Evolutionary conservation across 2,113 vertebrate genomes (phyloP), one percentile per base, ranked within the genome.

Genomic region (Puntigrus tetrazona): DNA sequence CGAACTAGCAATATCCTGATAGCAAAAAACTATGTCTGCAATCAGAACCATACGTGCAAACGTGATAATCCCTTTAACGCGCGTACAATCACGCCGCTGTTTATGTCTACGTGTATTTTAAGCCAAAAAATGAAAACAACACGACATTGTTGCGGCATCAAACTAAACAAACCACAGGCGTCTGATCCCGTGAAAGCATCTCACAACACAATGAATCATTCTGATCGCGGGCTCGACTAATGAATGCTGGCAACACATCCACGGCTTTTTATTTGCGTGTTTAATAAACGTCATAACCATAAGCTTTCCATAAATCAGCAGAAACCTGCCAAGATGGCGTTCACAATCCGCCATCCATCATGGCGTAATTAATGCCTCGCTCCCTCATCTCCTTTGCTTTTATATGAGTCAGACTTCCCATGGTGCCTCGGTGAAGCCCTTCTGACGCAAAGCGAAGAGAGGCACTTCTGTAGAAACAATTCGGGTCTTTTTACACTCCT

Each of bases 241-340:
- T 72, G 69, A 73, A 27, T 43, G 38, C 69, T 73, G 38, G 69
- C n/a, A 73, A 73, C 38, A 73, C 38, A 25, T 73, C 11, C 5
- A 27, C 11, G 1, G 9, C 38, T 29, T 75, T 75, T 50, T 29
- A 75, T 75, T 75, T 9, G 43, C 27, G n/a, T 47, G 14, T 75
- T 50, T 75, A 29, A 75, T 31, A 75, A 50, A 75, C 31, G 22
- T 72, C 38, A 72, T 25, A 25, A 72, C 22, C 69, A 72, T 69
- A 69, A 22, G 31, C 18, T 36, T 69, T 69, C 31, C 34, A 69
- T 43, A 72, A 72, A 72, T 43, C 38, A 25, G 22, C 38, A 69
- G 18, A 69, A 20, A 38, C 18, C 10, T 72, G 36, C 36, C 36
- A 41, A 25, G 22, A 72, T 72, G 69, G 38, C 25, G 38, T 43